Evolutionary conservation across 2,888 invertebrate genomes (phyloP).

Genomic region (Anoncus sp.): DNA sequence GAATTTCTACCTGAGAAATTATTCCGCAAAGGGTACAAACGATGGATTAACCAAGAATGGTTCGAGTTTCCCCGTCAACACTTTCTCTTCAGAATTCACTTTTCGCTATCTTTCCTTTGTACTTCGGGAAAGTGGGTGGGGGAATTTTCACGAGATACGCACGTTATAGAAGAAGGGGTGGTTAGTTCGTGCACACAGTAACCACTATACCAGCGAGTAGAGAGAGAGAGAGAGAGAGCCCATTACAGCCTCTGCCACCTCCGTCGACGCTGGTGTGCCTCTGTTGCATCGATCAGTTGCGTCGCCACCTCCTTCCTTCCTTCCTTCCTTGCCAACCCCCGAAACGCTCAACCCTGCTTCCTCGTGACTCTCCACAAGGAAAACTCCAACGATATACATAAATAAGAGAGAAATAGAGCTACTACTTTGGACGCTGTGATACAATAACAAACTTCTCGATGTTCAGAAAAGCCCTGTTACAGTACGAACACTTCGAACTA

Average conservation of each 20-base stretch:
- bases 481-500: neutral
- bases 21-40: neutral
- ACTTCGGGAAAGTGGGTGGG: neutral
- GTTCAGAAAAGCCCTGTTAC: neutral
- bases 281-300: slow-evolving; percentile 82
- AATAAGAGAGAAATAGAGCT: slow-evolving; percentile 1
- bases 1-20: slow-evolving; percentile 1
- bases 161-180: slow-evolving; percentile 18
- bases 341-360: slow-evolving; percentile 20
- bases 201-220: slow-evolving; percentile 55
- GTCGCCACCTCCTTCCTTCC: slow-evolving; percentile 73
- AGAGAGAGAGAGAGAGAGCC: slow-evolving; percentile 64
- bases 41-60: slow-evolving; percentile 3
- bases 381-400: slow-evolving; percentile 6
- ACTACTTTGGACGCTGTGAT: slow-evolving; percentile 13
- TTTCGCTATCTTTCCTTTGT: neutral
- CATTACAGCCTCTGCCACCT: slow-evolving; percentile 61
- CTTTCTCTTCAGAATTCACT: neutral
- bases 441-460: slow-evolving; percentile 23
- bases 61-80: neutral
- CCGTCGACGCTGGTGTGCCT: slow-evolving; percentile 70
- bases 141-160: slow-evolving; percentile 17
- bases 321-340: slow-evolving; percentile 69
- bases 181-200: slow-evolving; percentile 43
- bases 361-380: slow-evolving; percentile 6